Evolutionary conservation across 2,888 invertebrate genomes (phyloP), one percentile per base, ranked within the genome.

Genomic region (Chymomyza procnemis): DNA sequence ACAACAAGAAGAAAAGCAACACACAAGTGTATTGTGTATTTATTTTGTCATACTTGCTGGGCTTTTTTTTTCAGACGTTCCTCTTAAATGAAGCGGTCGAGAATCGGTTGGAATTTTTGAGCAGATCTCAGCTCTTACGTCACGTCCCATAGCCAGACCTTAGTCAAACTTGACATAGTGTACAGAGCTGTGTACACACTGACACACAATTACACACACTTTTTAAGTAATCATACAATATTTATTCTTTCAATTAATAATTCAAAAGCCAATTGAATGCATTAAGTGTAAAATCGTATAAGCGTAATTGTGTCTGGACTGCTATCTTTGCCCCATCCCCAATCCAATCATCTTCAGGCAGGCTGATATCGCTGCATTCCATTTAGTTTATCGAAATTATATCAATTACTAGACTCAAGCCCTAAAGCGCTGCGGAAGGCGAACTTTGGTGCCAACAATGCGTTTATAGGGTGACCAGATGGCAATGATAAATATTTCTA

Each of bases 251-350:
- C 85, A 84, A 84, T 84, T 84, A 84, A 78, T 84, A 84, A 86
- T 84, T 86, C 81, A 82, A 85, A 81, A 79, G 87, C 76, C 83
- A 84, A 84, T 84, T 84, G 87, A 84, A 74, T 75, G 87, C 83
- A 84, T 84, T 84, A 86, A 86, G 85, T 76, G 82, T 74, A 84
- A 83, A 59, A 76, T 18, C 52, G 34, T 8, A 50, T 47, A 73
- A 79, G 75, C 76, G 76, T 76, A 84, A 82, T 86, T 86, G 84
- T 69, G 71, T 26, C 70, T 26, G 26, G n/a, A 12, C 26, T 41
- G 64, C 30, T 52, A 6, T 50, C 50, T 8, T 4, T 60, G 54
- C 54, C 47, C 59, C 55, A 34, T 57, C 12, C 22, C n/a, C n/a
- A n/a, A n/a, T n/a, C n/a, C n/a, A n/a, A n/a, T n/a, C n/a, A n/a